phyloP scores from a whole-genome alignment of 2,797 vertebrate species.

The Alca torda region DNA sequence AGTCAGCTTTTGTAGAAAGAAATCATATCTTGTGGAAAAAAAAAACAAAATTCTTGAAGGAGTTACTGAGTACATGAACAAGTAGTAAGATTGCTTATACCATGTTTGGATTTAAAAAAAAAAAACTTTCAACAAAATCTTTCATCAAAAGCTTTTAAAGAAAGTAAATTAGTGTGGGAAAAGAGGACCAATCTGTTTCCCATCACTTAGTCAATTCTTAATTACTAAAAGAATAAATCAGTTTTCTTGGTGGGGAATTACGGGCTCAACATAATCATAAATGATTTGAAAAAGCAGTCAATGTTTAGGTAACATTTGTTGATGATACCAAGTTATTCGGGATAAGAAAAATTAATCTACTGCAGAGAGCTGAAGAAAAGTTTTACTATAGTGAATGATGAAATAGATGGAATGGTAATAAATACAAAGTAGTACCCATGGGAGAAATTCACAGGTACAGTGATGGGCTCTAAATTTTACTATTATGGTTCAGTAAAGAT shows the following conservation, averaged over 20 bases:
- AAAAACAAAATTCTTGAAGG: background rate
- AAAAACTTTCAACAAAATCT: background rate
- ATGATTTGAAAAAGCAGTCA: background rate
- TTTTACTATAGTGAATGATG: background rate
- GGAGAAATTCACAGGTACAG: background rate
- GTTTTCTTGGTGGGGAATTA: background rate
- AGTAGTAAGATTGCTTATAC: background rate
- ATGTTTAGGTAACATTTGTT: background rate
- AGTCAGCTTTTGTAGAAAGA: background rate
- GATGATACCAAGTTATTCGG: background rate
- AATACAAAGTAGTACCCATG: background rate
- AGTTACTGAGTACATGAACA: background rate
- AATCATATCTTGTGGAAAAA: background rate
- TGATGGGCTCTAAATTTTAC: background rate
- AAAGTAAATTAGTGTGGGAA: background rate
- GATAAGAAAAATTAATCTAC: background rate
- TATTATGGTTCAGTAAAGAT: background rate
- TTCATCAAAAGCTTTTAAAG: background rate
- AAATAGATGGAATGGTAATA: background rate
- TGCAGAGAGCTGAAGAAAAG: background rate
- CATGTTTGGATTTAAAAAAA: background rate
- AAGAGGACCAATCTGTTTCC: background rate
- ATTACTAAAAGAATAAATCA: background rate
- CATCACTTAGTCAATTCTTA: background rate
- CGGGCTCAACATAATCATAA: background rate